Base-by-base conservation (phyloP, 2,113 vertebrate genomes). In the Calyptommatus sinebrachiatus region DNA sequence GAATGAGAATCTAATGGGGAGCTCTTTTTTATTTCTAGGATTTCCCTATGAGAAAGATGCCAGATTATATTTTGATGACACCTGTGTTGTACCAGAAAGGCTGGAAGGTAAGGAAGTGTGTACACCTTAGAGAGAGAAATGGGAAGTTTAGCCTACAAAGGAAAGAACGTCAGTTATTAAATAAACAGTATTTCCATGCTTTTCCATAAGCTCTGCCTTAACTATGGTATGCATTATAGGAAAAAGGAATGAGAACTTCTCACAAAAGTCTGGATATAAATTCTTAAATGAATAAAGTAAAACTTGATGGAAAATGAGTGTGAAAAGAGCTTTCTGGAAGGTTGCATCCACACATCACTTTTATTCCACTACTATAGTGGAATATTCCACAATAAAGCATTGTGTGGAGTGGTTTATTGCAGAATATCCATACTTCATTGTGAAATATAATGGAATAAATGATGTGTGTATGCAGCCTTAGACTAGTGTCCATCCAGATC, bases 61-160 rank as follows among this genome's bases (percentile, higher is more conserved):
- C 83, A 95, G 96, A 83, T 88, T 98, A 79, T 99, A 97, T 92
- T 98, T 96, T 6, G 97, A 99, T 16, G 98, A 99, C 67, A 96
- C 97, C 0, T 99, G 98, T 0, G 97, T 99, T 76, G 98, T 99
- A 77, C 98, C 98, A 0, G 98, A 99, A 80, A 95, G 97, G 83
- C 91, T 99, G 85, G 98, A 99, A 90, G 96, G 98, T 99, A 85
- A 96, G 93, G 18, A 0, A 69, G 20, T 70, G 22, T 24, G 7
- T 22, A 8, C 22, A 5, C 12, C 8, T 22, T 26, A 28, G 62
- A n/a, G 2, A 53, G 57, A 61, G 61, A 74, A 4, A 29, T 41
- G 45, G 22, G 5, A n/a, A n/a, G 24, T 24, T 71, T 71, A 71
- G 22, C 69, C 41, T 26, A 46, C 5, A 31, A 3, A 50, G 41